A percentile compares a stretch with the other conserved stretches of the same genome.
These are phyloP conservation scores for Paradisaea rubra DNA, from an alignment of 2,113 vertebrate species.

Conservation along the genomic window DNA sequence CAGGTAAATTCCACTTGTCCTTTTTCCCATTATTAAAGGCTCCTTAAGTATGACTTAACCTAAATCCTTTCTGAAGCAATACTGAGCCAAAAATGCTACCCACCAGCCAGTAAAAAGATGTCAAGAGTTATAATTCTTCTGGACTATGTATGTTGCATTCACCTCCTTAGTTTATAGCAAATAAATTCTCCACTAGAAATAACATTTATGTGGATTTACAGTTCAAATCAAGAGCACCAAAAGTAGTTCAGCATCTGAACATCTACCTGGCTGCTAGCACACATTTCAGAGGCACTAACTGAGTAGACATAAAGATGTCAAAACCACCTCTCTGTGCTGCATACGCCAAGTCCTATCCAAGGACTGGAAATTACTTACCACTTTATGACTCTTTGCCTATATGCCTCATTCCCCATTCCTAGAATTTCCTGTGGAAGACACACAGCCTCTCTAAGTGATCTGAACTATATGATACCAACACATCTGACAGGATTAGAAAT, in stretches of 20 bases:
- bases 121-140: constrained; percentile 10
- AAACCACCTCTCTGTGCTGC: not conserved
- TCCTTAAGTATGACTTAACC: not conserved
- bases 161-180: not conserved
- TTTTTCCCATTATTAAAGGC: not conserved
- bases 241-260: not conserved
- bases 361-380: not conserved
- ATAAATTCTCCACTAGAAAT: not conserved
- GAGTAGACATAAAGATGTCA: constrained; percentile 3
- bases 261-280: not conserved
- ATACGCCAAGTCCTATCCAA: not conserved
- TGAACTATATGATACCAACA: not conserved
- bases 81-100: not conserved
- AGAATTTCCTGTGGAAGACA: not conserved
- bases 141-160: not conserved
- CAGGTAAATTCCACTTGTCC: not conserved
- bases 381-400: not conserved
- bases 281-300: not conserved
- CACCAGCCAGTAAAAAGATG: not conserved
- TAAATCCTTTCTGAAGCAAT: not conserved
- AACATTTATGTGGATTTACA: not conserved
- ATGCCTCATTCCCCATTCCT: not conserved
- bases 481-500: not conserved
- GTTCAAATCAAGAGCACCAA: not conserved
- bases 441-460: rapidly evolving